These are phyloP conservation scores for Nephila pilipes DNA, from an alignment of 1,140 invertebrate genomes.

Conservation along the genomic window DNA sequence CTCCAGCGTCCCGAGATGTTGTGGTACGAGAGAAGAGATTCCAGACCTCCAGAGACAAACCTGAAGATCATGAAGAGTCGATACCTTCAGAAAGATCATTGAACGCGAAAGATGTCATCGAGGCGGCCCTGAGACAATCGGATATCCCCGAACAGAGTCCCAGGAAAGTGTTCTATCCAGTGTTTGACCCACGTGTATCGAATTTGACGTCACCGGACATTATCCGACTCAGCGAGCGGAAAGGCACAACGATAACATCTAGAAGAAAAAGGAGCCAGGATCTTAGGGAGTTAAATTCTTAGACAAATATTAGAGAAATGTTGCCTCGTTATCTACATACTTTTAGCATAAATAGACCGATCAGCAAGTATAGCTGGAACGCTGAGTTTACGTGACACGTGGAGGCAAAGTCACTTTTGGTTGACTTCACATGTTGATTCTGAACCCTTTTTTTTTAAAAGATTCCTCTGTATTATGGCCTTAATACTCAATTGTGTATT, in stretches of 20 bases:
- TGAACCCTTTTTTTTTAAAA: too few relatives aligned
- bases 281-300: too few relatives aligned
- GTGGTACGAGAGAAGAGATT: not conserved
- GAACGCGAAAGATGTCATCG: conserved; percentile 58
- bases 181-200: conserved; percentile 39
- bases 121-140: conserved; percentile 22
- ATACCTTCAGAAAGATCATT: not conserved
- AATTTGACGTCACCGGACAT: conserved; percentile 67
- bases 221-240: conserved; percentile 58
- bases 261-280: conserved; percentile 2
- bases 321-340: too few relatives aligned
- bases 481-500: too few relatives aligned
- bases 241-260: conserved; percentile 54
- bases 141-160: not conserved
- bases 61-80: not conserved
- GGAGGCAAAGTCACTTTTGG: too few relatives aligned
- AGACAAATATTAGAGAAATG: too few relatives aligned
- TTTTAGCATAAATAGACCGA: too few relatives aligned
- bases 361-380: too few relatives aligned
- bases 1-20: not conserved
- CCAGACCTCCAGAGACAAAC: not conserved
- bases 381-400: too few relatives aligned
- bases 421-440: too few relatives aligned
- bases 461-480: too few relatives aligned
- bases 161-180: conserved; percentile 59